Evolutionary conservation across 2,113 vertebrate species (phyloP), one percentile per base, ranked within the genome.

Genomic region (Scomber scombrus): DNA sequence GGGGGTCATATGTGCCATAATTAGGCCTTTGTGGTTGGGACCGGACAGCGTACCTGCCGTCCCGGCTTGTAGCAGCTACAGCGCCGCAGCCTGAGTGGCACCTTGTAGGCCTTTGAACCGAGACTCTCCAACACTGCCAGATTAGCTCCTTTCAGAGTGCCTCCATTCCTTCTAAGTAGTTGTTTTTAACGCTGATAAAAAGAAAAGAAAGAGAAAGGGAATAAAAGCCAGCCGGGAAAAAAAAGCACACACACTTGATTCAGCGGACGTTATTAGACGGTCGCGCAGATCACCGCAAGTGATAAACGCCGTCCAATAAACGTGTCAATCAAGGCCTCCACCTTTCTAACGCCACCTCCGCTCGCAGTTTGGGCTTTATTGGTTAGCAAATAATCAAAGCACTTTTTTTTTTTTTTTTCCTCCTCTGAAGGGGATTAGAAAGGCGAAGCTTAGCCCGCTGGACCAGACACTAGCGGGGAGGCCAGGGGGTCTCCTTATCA

Each of bases 361-460:
- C 73, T 73, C 80, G 66, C 79, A 56, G 69, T 85, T 77, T n/a
- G 95, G 95, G 93, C 50, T 96, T 96, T 97, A 96, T 96, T 97
- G 97, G 96, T 98, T 96, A 98, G 96, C 96, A 96, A 89, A 97
- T 97, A 97, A 97, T 97, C 96, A 96, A 97, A 97, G 94, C 95
- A 95, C 94, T 96, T 96, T 96, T 96, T 80, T 61, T 95, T 63
- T 66, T 34, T 34, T 8, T 34, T 34, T 8, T 8, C 34, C 26
- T 89, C 56, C 45, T 69, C 49, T 72, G 56, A 47, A 81, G 95
- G 96, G 96, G 97, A 98, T 97, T 97, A 98, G 96, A 94, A 94
- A 94, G 87, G 61, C 94, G 95, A 96, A 96, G 97, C 95, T 97
- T 96, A 97, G 96, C 95, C 95, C 95, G 96, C 96, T 96, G 96